Conservation (phyloP, 23 tunicate species). For the Aplidium turbinatum region DNA sequence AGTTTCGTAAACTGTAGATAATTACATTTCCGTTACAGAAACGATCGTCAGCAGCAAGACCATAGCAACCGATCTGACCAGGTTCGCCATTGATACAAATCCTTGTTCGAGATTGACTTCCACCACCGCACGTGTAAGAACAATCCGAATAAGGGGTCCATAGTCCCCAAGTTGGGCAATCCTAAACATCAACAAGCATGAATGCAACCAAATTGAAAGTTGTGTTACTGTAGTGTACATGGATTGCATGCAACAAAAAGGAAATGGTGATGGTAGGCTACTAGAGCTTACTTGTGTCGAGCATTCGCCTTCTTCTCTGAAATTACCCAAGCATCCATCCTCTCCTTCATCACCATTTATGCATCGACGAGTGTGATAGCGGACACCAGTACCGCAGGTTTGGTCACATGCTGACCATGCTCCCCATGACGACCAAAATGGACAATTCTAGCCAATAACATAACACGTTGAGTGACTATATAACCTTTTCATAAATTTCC, state of each 20-base stretch:
- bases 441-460: conserved; percentile 65
- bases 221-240: too few species aligned
- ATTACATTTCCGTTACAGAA: conserved; percentile 64
- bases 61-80: conserved; percentile 43
- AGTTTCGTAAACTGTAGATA: too few species aligned
- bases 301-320: conserved; percentile 37
- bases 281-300: conserved; percentile 52
- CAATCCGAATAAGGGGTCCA: conserved; percentile 45
- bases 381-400: conserved; percentile 41
- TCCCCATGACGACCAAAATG: conserved; percentile 65
- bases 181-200: conserved; percentile 15
- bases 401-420: conserved; percentile 52
- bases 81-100: conserved; percentile 57
- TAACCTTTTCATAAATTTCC: too few species aligned
- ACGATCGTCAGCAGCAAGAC: conserved; percentile 2
- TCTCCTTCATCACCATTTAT: conserved; percentile 48
- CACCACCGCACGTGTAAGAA: conserved; percentile 70
- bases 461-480: too few species aligned
- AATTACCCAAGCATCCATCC: conserved; percentile 45
- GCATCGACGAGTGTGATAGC: conserved; percentile 41
- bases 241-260: too few species aligned
- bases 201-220: too few species aligned
- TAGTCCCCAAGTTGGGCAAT: conserved; percentile 73
- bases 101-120: conserved; percentile 27
- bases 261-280: too few species aligned